Percentiles rank a stretch among this genome's conserved stretches.
Evolutionary conservation across 2,797 vertebrate genomes (phyloP).

Genomic region (Helicolenus hilgendorfi): DNA sequence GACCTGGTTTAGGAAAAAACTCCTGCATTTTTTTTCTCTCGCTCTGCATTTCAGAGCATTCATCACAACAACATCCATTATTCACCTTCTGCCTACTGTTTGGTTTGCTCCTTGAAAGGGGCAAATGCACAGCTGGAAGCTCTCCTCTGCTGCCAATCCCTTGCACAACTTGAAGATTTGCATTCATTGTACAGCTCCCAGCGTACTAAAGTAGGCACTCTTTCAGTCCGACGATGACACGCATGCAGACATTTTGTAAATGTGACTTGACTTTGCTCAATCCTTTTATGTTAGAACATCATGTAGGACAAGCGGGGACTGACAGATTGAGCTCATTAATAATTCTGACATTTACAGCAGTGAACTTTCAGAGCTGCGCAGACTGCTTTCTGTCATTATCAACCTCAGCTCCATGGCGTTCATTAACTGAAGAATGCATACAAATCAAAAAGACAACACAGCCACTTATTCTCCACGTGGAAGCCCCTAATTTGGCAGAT

Average conservation of each 20-base stretch:
- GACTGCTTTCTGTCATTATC: conserved; percentile 67
- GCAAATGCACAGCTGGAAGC: conserved; percentile 53
- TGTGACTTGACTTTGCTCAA: conserved; percentile 32
- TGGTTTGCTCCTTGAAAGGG: conserved; percentile 62
- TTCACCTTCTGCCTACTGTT: conserved; percentile 72
- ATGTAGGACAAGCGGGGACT: conserved; percentile 41
- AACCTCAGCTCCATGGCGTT: conserved; percentile 61
- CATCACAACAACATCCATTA: conserved; percentile 78
- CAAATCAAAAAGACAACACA: conserved; percentile 61
- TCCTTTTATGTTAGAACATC: conserved; percentile 48
- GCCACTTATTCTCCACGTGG: conserved; percentile 24
- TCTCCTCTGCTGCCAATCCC: conserved; percentile 17
- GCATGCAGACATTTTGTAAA: conserved; percentile 13
- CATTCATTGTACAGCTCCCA: conserved; percentile 8
- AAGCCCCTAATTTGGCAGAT: conserved; percentile 46
- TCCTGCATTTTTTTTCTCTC: neutral
- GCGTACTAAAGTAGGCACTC: conserved; percentile 19
- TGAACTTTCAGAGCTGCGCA: conserved; percentile 66
- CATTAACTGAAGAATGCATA: conserved; percentile 60
- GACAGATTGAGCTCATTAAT: conserved; percentile 58
- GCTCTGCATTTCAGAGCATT: conserved; percentile 48
- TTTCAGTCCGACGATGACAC: conserved; percentile 11
- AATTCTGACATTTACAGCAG: conserved; percentile 77
- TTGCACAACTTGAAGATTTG: conserved; percentile 15
- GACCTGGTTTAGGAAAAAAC: conserved; percentile 71